Evolutionary conservation across 35 echinoderm and acorn worm species (phyloP), one percentile per base, ranked within the genome.

Genomic region (Heliocidaris erythrogramma): DNA sequence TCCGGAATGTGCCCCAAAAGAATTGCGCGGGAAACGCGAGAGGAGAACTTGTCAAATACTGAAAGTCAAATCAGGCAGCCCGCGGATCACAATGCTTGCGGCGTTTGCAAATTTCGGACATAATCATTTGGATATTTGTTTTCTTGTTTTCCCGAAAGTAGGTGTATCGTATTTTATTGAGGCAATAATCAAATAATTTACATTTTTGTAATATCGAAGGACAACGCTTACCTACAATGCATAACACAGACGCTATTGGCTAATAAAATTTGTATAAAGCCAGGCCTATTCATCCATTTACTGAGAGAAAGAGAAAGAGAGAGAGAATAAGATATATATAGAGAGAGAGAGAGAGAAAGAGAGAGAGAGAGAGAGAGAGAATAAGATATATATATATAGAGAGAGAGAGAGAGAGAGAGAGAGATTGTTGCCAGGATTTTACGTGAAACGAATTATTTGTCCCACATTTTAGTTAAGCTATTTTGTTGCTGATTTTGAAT

Each of bases 141-240:
- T 78, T 27, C 65, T n/a, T 78, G 18, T 21, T 78, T 42, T n/a
- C 27, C 14, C 17, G 65, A 78, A 78, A 78, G 65, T 78, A 78
- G 65, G 65, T 78, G 65, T 78, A 78, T 78, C 65, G 65, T 27
- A 78, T 78, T 78, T 78, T 78, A 78, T 78, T 78, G 65, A n/a
- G 65, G 27, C 65, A 78, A 78, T 78, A 78, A 78, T 78, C 65
- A 78, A 78, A 78, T 78, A 18, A 78, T 78, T 78, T 78, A 78
- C 18, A 78, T 78, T 78, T 78, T 78, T 78, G 65, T 24, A 78
- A 16, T 27, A 27, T 24, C 17, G 61, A 27, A 27, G 65, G 17
- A 78, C 52, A 42, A 56, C 52, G 52, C 11, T 56, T 56, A 56
- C 52, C 52, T 11, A 13, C 14, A 12, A 56, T 56, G 52, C 14